A percentile compares a stretch with the other conserved stretches of the same genome.
Evolutionary conservation across 2,888 invertebrate species (phyloP).

Genomic region (Acanthosepion lycidas): DNA sequence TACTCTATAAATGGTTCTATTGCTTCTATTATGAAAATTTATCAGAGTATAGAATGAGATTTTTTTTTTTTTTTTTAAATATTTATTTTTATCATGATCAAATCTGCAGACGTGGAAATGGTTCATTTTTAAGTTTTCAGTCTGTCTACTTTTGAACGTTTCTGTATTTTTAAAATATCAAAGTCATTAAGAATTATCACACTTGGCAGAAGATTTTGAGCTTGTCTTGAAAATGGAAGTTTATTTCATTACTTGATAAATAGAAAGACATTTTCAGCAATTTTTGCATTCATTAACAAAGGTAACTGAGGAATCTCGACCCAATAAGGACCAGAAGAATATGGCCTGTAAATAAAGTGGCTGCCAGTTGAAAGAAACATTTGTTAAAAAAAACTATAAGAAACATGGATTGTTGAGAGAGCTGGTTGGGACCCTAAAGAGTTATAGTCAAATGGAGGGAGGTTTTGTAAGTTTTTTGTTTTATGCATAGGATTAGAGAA

Average conservation of each 20-base stretch:
- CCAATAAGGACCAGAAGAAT: not conserved
- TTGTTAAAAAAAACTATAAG: not conserved
- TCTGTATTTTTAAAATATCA: too few species aligned
- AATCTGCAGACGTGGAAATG: too few species aligned
- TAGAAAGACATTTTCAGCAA: not conserved
- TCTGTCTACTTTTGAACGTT: too few species aligned
- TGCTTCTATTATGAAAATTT: too few species aligned
- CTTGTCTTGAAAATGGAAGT: too few species aligned
- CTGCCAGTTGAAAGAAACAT: not conserved
- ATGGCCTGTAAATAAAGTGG: not conserved
- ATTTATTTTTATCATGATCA: too few species aligned
- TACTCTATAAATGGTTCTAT: too few species aligned
- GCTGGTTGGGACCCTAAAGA: constrained; percentile 54
- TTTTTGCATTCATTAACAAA: not conserved
- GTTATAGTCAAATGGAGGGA: constrained; percentile 53
- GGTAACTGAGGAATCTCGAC: not conserved
- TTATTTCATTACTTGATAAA: not conserved
- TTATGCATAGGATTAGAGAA: not conserved
- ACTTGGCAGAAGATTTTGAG: too few species aligned
- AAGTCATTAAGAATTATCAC: too few species aligned
- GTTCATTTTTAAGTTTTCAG: too few species aligned
- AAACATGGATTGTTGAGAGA: constrained; percentile 51
- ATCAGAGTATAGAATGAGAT: too few species aligned
- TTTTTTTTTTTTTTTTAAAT: too few species aligned
- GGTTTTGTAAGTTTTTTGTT: not conserved